Evolutionary conservation across 37 sponge, comb jelly and placozoan genomes (phyloP), one percentile per base, ranked within the genome.

Genomic region (Axinella damicornis): DNA sequence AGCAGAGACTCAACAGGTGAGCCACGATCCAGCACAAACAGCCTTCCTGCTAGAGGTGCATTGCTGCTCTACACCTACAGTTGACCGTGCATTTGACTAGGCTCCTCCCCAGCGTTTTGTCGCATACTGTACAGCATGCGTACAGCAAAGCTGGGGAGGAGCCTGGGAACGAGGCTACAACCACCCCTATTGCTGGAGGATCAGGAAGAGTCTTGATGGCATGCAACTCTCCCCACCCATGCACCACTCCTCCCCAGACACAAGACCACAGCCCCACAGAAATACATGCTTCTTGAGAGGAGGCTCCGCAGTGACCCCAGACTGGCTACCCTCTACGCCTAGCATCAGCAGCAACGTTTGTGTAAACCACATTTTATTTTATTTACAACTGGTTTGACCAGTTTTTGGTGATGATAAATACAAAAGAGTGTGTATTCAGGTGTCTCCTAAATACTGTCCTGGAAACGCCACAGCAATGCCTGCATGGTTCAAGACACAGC

Each of bases 1-100:
- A 95, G 53, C 88, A 89, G 75, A 75, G 98, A 71, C 92, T 98
- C 19, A 89, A 90, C 83, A 89, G 88, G 93, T 94, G 62, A 57
- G 56, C n/a, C n/a, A n/a, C n/a, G n/a, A n/a, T n/a, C n/a, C n/a
- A n/a, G n/a, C n/a, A n/a, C n/a, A n/a, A n/a, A n/a, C n/a, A n/a
- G n/a, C n/a, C n/a, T n/a, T n/a, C n/a, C n/a, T n/a, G n/a, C n/a
- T n/a, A n/a, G 46, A 46, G 46, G 46, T 46, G 46, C 46, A 46
- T 46, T 12, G 46, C 46, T 9, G 46, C 46, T 46, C 46, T 9
- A 46, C n/a, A n/a, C n/a, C n/a, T n/a, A n/a, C n/a, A n/a, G n/a
- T n/a, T n/a, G n/a, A n/a, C n/a, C n/a, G n/a, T n/a, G n/a, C n/a
- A n/a, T n/a, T n/a, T n/a, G n/a, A n/a, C n/a, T n/a, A n/a, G 68